Evolutionary conservation across 2,888 invertebrate species (phyloP).

Genomic region (Parthenolecanium corni): DNA sequence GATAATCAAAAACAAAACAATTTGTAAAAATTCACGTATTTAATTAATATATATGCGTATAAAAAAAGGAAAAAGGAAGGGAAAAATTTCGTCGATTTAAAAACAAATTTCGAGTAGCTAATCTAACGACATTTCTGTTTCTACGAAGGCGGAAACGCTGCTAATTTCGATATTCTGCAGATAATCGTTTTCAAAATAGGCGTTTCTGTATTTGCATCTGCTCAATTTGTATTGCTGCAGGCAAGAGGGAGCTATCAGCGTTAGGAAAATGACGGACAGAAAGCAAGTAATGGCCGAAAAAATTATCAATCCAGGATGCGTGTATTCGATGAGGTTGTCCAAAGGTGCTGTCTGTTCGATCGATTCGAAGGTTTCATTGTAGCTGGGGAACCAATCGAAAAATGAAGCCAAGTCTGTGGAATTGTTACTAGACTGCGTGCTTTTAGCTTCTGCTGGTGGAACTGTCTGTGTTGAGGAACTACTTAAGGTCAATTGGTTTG

Average conservation of each 20-base stretch:
- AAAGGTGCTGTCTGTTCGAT: background rate
- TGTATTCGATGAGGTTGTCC: constrained; percentile 1
- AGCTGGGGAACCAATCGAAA: constrained; percentile 20
- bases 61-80: background rate
- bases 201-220: constrained; percentile 8
- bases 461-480: too few relatives aligned
- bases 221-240: constrained; percentile 10
- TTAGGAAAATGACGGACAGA: constrained; percentile 6
- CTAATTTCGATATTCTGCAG: constrained; percentile 20
- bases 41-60: too few relatives aligned
- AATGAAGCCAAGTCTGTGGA: background rate
- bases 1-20: too few relatives aligned
- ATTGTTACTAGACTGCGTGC: too few relatives aligned
- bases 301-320: constrained; percentile 15
- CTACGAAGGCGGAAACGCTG: constrained; percentile 22
- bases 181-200: constrained; percentile 14
- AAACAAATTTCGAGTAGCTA: background rate
- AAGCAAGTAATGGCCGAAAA: constrained; percentile 9
- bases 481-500: too few relatives aligned
- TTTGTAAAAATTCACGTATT: too few relatives aligned
- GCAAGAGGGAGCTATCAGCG: constrained; percentile 14
- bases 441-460: too few relatives aligned
- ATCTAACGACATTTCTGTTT: constrained; percentile 23
- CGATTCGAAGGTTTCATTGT: background rate
- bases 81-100: background rate